Percentiles rank a stretch among this genome's conserved stretches.
These are phyloP conservation scores for Ariolimax columbianus DNA, from an alignment of 2,888 invertebrate species.

Conservation along the genomic window DNA sequence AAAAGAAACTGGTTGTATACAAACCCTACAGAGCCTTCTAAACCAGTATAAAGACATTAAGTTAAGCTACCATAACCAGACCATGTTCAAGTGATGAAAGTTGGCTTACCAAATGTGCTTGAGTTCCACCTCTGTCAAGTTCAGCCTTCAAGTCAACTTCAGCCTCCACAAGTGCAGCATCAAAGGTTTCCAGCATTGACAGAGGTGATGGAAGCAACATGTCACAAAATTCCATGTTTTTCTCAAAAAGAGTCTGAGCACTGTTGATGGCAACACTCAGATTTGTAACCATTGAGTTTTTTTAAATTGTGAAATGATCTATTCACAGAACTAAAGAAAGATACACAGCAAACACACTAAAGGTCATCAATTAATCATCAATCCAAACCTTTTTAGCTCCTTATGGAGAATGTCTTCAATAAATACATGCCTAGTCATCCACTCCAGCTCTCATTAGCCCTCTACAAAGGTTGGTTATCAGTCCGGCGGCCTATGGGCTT, in stretches of 20 bases:
- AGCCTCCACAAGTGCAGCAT: conserved; percentile 77
- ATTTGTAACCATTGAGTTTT: background rate
- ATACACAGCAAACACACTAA: too few species aligned
- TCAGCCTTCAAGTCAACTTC: conserved; percentile 79
- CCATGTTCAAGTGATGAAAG: background rate
- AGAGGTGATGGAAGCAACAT: conserved; percentile 84
- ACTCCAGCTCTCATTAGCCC: too few species aligned
- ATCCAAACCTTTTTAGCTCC: too few species aligned
- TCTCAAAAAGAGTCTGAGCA: conserved; percentile 81
- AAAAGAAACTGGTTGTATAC: too few species aligned
- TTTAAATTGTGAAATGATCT: background rate
- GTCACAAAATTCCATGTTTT: conserved; percentile 84
- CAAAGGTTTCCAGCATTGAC: conserved; percentile 83
- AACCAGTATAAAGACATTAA: too few species aligned
- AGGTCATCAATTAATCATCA: too few species aligned
- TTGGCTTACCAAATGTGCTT: conserved; percentile 8
- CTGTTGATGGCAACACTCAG: conserved; percentile 60
- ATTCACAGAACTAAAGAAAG: background rate
- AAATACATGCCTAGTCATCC: too few species aligned
- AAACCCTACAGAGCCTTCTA: too few species aligned
- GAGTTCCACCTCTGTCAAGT: conserved; percentile 25
- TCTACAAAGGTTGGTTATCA: too few species aligned
- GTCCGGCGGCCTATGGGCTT: too few species aligned
- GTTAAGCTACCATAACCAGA: too few species aligned
- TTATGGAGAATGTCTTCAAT: too few species aligned